Percentiles rank a stretch among this genome's conserved stretches.
These are phyloP conservation scores for Stichopus horrens DNA, from an alignment of 53 echinoderm and acorn worm genomes.

Conservation along the genomic window DNA sequence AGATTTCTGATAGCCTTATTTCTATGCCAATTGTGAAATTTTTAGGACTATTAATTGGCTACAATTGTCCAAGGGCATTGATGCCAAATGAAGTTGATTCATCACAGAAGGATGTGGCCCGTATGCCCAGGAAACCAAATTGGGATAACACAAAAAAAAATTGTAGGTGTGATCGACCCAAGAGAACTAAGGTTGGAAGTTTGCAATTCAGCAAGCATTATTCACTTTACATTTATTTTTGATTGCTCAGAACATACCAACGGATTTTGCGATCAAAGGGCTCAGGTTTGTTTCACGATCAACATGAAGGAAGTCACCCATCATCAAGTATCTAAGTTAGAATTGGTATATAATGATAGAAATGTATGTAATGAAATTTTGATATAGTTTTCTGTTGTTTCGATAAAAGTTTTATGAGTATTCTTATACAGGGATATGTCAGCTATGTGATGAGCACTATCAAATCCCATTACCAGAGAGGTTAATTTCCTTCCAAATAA, in stretches of 20 bases:
- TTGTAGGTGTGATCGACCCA: neutral
- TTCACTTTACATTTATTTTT: neutral
- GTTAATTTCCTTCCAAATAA: slow-evolving; percentile 21
- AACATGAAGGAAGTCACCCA: slow-evolving; percentile 11
- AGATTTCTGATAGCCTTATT: neutral
- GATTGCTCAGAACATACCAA: neutral
- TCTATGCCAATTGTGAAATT: neutral
- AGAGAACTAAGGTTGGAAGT: neutral
- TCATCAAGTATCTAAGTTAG: neutral
- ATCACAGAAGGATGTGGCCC: neutral
- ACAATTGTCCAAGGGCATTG: slow-evolving; percentile 1
- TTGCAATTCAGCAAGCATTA: neutral
- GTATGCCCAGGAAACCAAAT: neutral
- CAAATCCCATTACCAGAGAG: slow-evolving; percentile 47
- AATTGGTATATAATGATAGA: neutral
- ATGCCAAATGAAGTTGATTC: neutral
- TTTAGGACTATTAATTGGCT: slow-evolving; percentile 26
- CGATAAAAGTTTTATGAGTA: slow-evolving; percentile 12
- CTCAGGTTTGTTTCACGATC: neutral
- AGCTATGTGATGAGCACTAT: slow-evolving; percentile 49
- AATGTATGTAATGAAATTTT: slow-evolving; percentile 1
- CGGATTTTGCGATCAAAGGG: neutral
- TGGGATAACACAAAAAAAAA: neutral
- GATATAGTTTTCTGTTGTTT: neutral
- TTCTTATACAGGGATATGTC: neutral